A percentile compares a stretch with the other conserved stretches of the same genome.
Conservation (phyloP, 2,113 vertebrate genomes). For the Cyphomyrus discorhynchus region DNA sequence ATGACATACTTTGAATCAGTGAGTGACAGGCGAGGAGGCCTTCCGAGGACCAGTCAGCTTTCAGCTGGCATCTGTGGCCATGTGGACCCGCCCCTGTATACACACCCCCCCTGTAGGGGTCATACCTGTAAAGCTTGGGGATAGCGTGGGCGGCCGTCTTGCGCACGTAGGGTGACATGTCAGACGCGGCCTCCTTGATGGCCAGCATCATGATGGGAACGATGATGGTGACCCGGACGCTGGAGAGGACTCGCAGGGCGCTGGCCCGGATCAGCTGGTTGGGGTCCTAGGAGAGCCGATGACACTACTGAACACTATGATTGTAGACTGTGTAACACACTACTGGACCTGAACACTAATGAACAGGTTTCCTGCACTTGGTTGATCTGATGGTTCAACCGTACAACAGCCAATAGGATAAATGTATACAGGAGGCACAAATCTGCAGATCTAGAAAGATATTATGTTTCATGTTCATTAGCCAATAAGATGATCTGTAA, state of each 20-base stretch:
- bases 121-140: constrained; percentile 91
- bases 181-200: constrained; percentile 94
- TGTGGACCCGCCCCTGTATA: neutral
- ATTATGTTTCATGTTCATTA: neutral
- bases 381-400: neutral
- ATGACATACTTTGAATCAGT: neutral
- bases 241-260: constrained; percentile 83
- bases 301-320: neutral
- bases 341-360: neutral
- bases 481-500: neutral
- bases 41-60: neutral
- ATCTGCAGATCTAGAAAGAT: neutral
- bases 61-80: neutral
- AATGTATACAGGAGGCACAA: neutral
- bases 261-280: constrained; percentile 96
- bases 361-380: neutral
- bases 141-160: constrained; percentile 95
- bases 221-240: constrained; percentile 93
- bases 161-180: constrained; percentile 96
- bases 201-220: constrained; percentile 99
- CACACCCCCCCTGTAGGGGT: neutral
- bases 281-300: constrained; percentile 69
- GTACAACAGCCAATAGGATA: neutral
- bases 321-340: too few relatives aligned
- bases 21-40: neutral